These are phyloP conservation scores for Hypena proboscidalis DNA, from an alignment of 2,888 invertebrate species.

Conservation along the genomic window DNA sequence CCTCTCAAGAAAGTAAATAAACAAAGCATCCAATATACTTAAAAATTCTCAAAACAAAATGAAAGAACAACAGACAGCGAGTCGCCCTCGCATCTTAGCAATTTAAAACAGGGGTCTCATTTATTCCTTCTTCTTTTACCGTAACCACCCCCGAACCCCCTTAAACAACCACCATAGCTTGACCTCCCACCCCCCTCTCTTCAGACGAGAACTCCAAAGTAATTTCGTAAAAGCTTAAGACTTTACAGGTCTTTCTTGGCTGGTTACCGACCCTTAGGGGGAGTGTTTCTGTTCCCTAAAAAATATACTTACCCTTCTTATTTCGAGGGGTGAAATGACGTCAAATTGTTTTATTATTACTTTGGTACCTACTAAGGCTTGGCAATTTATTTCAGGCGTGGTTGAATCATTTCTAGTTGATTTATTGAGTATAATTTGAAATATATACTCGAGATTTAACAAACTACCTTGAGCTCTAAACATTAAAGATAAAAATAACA, in stretches of 20 bases:
- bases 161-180: conserved; percentile 43
- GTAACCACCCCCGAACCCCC: conserved; percentile 47
- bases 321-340: conserved; percentile 57
- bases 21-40: conserved; percentile 20
- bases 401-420: too few relatives aligned
- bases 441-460: too few relatives aligned
- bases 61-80: conserved; percentile 56
- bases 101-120: conserved; percentile 76
- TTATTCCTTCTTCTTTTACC: conserved; percentile 74
- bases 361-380: conserved; percentile 41
- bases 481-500: too few relatives aligned
- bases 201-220: conserved; percentile 9
- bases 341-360: conserved; percentile 55
- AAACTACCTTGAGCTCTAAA: too few relatives aligned
- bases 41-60: conserved; percentile 50
- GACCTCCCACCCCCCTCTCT: conserved; percentile 39
- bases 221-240: conserved; percentile 8
- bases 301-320: conserved; percentile 64
- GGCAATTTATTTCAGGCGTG: conserved; percentile 32
- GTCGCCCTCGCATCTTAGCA: conserved; percentile 61
- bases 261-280: conserved; percentile 47
- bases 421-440: too few relatives aligned
- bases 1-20: too few relatives aligned
- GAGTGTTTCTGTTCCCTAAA: conserved; percentile 61
- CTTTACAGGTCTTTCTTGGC: conserved; percentile 46